A percentile compares a stretch with the other conserved stretches of the same genome.
phyloP scores from a whole-genome alignment of 2,797 vertebrate genomes.

The Pseudopleuronectes americanus region DNA sequence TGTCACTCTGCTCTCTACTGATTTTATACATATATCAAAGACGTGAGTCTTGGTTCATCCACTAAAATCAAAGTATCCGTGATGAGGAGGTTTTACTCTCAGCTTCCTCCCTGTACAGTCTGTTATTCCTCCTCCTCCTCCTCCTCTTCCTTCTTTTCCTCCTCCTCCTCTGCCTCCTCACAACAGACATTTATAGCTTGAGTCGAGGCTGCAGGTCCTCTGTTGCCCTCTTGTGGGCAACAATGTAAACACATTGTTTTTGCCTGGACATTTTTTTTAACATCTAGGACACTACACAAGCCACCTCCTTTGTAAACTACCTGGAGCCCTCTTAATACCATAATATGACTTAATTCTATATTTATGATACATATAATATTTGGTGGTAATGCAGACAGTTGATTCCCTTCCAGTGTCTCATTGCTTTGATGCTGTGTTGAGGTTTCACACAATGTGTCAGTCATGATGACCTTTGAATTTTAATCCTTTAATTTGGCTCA shows the following conservation, averaged over 20 bases:
- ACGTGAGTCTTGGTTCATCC: neutral
- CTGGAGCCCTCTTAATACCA: neutral
- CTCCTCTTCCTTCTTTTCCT: too few species aligned
- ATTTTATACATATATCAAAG: neutral
- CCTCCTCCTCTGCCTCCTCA: neutral
- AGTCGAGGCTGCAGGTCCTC: conserved; percentile 31
- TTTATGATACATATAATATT: neutral
- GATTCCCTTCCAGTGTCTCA: neutral
- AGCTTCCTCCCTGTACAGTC: too few species aligned
- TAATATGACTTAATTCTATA: neutral
- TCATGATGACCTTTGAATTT: neutral
- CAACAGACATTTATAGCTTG: neutral
- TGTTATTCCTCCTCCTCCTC: too few species aligned
- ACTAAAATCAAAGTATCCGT: neutral
- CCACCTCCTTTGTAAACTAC: neutral
- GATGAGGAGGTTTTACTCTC: neutral
- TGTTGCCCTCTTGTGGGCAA: conserved; percentile 67
- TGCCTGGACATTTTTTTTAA: neutral
- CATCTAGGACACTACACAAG: neutral
- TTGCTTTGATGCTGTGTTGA: neutral
- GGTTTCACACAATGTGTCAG: neutral
- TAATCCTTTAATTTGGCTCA: neutral
- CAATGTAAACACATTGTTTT: neutral
- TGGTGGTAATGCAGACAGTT: neutral
- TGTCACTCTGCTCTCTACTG: neutral